These are phyloP conservation scores for Dipodomys stephensi DNA, from an alignment of 2,113 vertebrate species.

Conservation along the genomic window DNA sequence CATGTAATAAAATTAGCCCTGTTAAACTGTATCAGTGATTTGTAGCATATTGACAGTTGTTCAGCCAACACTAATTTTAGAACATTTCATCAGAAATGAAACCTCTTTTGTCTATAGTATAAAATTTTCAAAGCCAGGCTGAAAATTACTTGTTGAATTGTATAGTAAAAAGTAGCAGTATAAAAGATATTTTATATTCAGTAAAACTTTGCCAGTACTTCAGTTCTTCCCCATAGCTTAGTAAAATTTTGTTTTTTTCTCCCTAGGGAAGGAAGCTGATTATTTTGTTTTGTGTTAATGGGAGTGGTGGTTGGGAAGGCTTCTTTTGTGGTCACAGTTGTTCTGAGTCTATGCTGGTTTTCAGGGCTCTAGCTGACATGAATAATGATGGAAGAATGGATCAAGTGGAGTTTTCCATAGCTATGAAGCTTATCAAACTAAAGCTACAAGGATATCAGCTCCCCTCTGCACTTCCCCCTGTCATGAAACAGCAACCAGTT, in stretches of 20 bases:
- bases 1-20: neutral
- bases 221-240: neutral
- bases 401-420: constrained; percentile 97
- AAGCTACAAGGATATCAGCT: constrained; percentile 97
- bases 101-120: neutral
- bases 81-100: constrained; percentile 31
- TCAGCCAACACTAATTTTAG: neutral
- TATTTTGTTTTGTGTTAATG: neutral
- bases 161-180: neutral
- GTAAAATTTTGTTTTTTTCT: neutral
- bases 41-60: constrained; percentile 21
- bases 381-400: constrained; percentile 99
- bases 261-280: neutral
- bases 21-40: neutral
- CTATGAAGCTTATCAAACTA: constrained; percentile 99
- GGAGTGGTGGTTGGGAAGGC: neutral
- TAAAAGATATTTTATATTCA: neutral
- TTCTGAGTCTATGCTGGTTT: constrained; percentile 59
- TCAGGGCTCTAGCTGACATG: constrained; percentile 97
- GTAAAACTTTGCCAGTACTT: neutral
- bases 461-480: constrained; percentile 92
- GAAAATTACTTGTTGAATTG: neutral
- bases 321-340: neutral
- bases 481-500: constrained; percentile 95
- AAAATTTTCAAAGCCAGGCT: neutral